Evolutionary conservation across 2,113 vertebrate species (phyloP).

Genomic region (Paramormyrops kingsleyae): DNA sequence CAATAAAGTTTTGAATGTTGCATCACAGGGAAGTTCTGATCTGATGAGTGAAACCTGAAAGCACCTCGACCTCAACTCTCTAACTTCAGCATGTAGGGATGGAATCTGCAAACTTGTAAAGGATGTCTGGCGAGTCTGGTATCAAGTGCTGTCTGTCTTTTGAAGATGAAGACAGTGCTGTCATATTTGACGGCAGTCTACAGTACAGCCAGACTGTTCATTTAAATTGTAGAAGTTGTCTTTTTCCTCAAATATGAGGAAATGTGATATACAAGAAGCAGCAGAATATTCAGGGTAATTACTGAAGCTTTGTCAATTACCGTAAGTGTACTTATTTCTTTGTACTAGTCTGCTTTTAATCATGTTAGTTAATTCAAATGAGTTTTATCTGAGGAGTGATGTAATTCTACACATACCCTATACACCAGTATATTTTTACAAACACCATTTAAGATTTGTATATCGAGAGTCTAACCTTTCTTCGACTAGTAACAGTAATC

Average conservation of each 20-base stretch:
- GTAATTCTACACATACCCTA: not conserved
- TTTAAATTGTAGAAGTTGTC: not conserved
- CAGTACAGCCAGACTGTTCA: not conserved
- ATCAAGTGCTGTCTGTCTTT: not conserved
- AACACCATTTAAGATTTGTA: not conserved
- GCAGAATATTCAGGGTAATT: not conserved
- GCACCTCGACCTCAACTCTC: not conserved
- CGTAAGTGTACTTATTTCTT: not conserved
- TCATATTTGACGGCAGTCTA: not conserved
- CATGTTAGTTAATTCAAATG: not conserved
- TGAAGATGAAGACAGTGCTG: not conserved
- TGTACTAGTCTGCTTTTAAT: not conserved
- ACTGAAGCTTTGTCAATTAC: not conserved
- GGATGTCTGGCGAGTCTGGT: not conserved
- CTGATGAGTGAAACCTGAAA: not conserved
- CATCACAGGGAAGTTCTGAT: not conserved
- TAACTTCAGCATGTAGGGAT: not conserved
- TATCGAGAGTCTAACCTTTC: not conserved
- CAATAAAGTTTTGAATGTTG: not conserved
- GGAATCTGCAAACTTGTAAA: not conserved
- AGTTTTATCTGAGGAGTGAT: not conserved
- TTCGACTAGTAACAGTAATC: not conserved
- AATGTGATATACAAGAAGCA: not conserved
- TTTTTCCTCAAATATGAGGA: not conserved
- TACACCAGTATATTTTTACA: not conserved